phyloP scores from a whole-genome alignment of 2,113 vertebrate genomes.

The Cepphus grylle region DNA sequence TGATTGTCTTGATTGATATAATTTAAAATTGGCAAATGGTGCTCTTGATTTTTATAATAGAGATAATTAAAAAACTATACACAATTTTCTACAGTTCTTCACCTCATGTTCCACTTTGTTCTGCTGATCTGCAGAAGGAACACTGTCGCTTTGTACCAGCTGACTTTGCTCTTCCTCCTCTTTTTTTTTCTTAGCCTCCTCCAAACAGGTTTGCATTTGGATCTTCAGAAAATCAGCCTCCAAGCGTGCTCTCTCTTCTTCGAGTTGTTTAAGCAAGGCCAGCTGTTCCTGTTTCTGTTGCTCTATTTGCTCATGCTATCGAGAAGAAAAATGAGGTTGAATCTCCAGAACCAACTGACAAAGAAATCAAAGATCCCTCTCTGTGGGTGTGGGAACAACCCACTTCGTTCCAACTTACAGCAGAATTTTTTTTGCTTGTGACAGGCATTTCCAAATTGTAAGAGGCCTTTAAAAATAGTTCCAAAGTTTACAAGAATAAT shows the following conservation, averaged over 20 bases:
- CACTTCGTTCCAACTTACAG: neutral
- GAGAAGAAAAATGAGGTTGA: neutral
- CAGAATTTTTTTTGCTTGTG: neutral
- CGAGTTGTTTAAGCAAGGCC: constrained; percentile 81
- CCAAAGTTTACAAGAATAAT: neutral
- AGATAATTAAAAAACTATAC: neutral
- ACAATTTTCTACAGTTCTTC: neutral
- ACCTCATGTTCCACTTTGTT: constrained; percentile 30
- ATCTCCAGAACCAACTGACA: neutral
- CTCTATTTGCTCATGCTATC: constrained; percentile 82
- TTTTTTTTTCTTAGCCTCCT: constrained; percentile 62
- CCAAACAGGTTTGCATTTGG: constrained; percentile 60
- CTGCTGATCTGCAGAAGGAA: neutral
- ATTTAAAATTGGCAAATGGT: neutral
- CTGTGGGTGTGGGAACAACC: too few species aligned
- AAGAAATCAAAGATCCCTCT: neutral
- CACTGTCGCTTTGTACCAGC: neutral
- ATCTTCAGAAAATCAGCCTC: constrained; percentile 77
- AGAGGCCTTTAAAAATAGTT: neutral
- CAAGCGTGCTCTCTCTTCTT: constrained; percentile 78
- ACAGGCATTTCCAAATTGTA: neutral
- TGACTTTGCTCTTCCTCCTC: neutral
- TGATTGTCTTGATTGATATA: neutral
- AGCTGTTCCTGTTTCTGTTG: constrained; percentile 84
- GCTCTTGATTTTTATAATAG: neutral